Conservation (phyloP, 1,140 invertebrate genomes). For the Trichoplusia ni region DNA sequence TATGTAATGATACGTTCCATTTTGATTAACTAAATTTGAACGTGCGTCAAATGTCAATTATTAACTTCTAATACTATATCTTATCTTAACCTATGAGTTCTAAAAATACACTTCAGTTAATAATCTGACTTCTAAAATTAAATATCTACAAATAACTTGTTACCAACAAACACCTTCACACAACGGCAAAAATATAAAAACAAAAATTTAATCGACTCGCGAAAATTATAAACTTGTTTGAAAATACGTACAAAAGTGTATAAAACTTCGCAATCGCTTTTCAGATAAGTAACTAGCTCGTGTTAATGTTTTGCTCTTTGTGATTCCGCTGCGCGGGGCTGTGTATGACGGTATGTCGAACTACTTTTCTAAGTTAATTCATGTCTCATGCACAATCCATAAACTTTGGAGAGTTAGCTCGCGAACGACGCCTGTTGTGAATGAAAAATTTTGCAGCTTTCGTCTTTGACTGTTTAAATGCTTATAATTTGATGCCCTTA, state of each 20-base stretch:
- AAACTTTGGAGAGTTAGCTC: constrained; percentile 66
- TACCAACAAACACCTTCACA: background rate
- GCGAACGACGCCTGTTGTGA: constrained; percentile 45
- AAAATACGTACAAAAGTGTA: constrained; percentile 61
- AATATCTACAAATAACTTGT: background rate
- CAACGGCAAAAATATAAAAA: background rate
- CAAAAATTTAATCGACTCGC: constrained; percentile 25
- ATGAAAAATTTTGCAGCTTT: constrained; percentile 48
- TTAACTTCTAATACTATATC: no score
- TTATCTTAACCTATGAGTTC: no score
- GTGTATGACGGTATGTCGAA: constrained; percentile 63
- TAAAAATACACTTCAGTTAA: no score
- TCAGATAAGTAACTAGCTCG: constrained; percentile 72
- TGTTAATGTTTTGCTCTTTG: constrained; percentile 74
- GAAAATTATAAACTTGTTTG: constrained; percentile 54
- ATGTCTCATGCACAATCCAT: constrained; percentile 68
- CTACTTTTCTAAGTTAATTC: constrained; percentile 72
- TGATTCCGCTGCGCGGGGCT: constrained; percentile 56
- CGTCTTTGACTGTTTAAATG: background rate
- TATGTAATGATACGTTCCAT: no score
- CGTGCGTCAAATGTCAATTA: no score
- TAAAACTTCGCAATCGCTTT: constrained; percentile 70
- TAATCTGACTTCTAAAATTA: no score
- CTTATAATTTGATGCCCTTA: background rate
- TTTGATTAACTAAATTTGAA: no score